Percentiles rank a stretch among this genome's conserved stretches.
Evolutionary conservation across 2,113 vertebrate genomes (phyloP).

Genomic region (Dromaius novaehollandiae): DNA sequence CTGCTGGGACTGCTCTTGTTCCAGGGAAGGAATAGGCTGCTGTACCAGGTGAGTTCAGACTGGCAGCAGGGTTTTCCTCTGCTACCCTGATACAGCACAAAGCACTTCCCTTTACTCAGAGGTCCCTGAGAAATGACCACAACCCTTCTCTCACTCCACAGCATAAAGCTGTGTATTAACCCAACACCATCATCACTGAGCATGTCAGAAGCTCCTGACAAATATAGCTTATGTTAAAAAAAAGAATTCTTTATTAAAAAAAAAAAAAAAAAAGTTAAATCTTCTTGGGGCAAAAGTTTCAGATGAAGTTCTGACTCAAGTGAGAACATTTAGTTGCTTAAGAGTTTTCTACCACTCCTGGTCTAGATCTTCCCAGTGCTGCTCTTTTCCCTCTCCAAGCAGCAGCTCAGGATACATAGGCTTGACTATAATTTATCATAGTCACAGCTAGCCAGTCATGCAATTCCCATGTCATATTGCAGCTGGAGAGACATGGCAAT

Average conservation of each 20-base stretch:
- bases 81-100: not conserved
- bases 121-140: not conserved
- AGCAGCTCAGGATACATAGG: not conserved
- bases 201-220: not conserved
- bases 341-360: not conserved
- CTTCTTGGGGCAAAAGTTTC: not conserved
- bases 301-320: not conserved
- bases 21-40: fast-evolving
- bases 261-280: not conserved
- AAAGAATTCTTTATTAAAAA: not conserved
- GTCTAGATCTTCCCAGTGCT: not conserved
- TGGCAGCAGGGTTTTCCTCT: not conserved
- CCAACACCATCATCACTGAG: not conserved
- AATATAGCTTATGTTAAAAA: not conserved
- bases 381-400: not conserved
- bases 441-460: fast-evolving
- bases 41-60: constrained; percentile 3
- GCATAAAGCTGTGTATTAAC: not conserved
- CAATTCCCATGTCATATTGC: not conserved
- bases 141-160: not conserved
- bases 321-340: not conserved
- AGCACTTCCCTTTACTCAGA: not conserved
- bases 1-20: not conserved
- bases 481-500: not conserved
- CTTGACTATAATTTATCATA: not conserved